Evolutionary conservation across 2,888 invertebrate genomes (phyloP).

Genomic region (Diabrotica balteata): DNA sequence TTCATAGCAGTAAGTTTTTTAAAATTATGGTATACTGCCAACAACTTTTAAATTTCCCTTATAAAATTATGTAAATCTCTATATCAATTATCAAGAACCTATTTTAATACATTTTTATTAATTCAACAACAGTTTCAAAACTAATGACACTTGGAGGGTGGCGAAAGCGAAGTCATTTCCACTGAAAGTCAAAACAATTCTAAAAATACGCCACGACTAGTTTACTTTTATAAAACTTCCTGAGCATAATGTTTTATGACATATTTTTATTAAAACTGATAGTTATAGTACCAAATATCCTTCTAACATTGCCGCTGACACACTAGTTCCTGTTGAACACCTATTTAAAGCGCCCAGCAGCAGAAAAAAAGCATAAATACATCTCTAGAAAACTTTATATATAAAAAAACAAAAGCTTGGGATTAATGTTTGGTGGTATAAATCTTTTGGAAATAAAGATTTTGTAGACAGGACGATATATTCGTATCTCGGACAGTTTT

Average conservation of each 20-base stretch:
- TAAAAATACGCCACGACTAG: background rate
- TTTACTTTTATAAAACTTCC: slow-evolving; percentile 23
- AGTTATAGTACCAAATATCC: slow-evolving; percentile 29
- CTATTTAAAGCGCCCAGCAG: slow-evolving; percentile 22
- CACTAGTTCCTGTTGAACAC: slow-evolving; percentile 31
- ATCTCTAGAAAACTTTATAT: background rate
- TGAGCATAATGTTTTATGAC: slow-evolving; percentile 20
- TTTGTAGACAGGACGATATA: too few relatives aligned
- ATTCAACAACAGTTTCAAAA: too few relatives aligned
- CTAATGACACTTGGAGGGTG: background rate
- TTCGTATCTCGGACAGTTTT: too few relatives aligned
- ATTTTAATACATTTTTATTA: too few relatives aligned
- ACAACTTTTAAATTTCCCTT: too few relatives aligned
- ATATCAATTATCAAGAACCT: too few relatives aligned
- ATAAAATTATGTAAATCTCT: too few relatives aligned
- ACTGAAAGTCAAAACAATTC: background rate
- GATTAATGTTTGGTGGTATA: too few relatives aligned
- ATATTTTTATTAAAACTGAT: slow-evolving; percentile 26
- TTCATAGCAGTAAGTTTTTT: too few relatives aligned
- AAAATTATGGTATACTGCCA: too few relatives aligned
- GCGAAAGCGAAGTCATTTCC: background rate
- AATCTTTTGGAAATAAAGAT: too few relatives aligned
- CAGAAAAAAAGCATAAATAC: background rate
- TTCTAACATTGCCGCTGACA: slow-evolving; percentile 29
- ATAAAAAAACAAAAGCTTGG: too few relatives aligned